Base-by-base conservation (phyloP, 2,888 invertebrate species). In the Galerucella nymphaeae region DNA sequence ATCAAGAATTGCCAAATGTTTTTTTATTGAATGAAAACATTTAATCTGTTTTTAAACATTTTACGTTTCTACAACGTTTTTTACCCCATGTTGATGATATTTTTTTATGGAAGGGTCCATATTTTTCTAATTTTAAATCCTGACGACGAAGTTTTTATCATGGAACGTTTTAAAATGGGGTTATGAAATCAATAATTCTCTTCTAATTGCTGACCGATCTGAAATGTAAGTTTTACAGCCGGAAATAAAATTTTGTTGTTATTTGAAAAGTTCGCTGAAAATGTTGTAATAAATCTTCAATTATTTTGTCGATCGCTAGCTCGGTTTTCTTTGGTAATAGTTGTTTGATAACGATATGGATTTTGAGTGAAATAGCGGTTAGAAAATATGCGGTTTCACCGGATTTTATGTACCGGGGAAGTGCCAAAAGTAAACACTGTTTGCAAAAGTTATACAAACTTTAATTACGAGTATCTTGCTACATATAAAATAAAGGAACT, bases 171-270 rank as follows among this genome's bases (percentile, higher is more conserved):
- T 72, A 64, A 63, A 72, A 67, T 64, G 55, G 64, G 30, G 72
- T 75, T 75, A 73, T 68, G 70, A 64, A 55, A 70, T 66, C 71
- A 42, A 71, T 74, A 76, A 71, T 67, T 76, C 73, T 73, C 66
- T 41, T 59, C 69, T 76, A 76, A 76, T 76, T 74, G 76, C 71
- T 65, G 63, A 50, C 74, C 66, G 53, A 65, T 63, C 71, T 65
- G 69, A 55, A 69, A 72, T 73, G 69, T 72, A 71, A 72, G 72
- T 76, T 74, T 76, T 75, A 73, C 62, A 61, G 62, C 71, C 61
- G 63, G 69, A 71, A 73, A 73, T 75, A 69, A 71, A 73, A 75
- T 74, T 72, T 71, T 68, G 71, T 63, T 64, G 73, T 65, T 77
- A 72, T 74, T 72, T 71, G 66, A 70, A 70, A 70, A 73, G 70